phyloP scores from a whole-genome alignment of 2,113 vertebrate species.

The Hemicordylus capensis region DNA sequence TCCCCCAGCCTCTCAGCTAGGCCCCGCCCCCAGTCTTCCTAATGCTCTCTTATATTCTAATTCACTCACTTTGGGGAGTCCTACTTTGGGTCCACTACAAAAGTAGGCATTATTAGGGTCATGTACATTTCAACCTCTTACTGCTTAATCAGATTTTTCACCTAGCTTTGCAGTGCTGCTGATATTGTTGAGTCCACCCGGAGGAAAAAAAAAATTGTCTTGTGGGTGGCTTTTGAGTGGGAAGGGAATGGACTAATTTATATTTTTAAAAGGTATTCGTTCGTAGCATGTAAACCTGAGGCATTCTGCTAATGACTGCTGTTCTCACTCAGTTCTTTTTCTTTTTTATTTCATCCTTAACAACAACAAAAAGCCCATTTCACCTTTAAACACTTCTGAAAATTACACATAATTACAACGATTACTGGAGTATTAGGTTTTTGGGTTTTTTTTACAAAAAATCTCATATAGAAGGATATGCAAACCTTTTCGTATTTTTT shows the following conservation, averaged over 20 bases:
- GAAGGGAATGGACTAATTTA: not conserved
- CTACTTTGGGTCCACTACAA: too few species aligned
- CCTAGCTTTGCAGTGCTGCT: not conserved
- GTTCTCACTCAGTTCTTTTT: conserved; percentile 29
- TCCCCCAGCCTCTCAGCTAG: too few species aligned
- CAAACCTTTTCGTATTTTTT: conserved; percentile 41
- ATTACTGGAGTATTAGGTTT: conserved; percentile 33
- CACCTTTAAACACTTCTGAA: conserved; percentile 43
- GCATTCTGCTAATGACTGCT: conserved; percentile 19
- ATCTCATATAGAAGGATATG: conserved; percentile 46
- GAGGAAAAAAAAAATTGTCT: not conserved
- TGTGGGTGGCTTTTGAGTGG: not conserved
- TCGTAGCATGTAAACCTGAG: conserved; percentile 26
- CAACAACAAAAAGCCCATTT: conserved; percentile 14
- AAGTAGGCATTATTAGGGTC: too few species aligned
- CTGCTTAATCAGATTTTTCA: not conserved
- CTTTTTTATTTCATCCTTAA: conserved; percentile 18
- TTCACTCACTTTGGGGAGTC: too few species aligned
- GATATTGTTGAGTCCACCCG: not conserved
- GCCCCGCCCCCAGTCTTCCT: too few species aligned
- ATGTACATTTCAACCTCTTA: too few species aligned
- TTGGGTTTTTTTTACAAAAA: conserved; percentile 45
- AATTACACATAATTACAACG: conserved; percentile 57
- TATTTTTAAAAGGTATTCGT: conserved; percentile 24
- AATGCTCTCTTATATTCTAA: too few species aligned